Percentiles rank a stretch among this genome's conserved stretches.
Conservation (phyloP, 2,888 invertebrate genomes). For the Hermodice carunculata region DNA sequence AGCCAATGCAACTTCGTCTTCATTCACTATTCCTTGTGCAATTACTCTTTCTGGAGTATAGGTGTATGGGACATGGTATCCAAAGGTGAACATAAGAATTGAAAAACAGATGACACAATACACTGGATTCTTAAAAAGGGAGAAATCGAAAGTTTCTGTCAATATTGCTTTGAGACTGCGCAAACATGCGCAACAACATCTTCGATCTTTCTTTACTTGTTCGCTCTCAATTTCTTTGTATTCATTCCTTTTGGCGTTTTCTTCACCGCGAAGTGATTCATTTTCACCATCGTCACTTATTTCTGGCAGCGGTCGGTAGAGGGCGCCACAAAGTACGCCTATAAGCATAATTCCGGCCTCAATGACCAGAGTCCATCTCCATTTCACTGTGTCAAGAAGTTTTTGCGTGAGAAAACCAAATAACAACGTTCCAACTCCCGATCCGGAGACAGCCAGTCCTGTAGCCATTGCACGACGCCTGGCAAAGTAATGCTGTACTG, state of each 20-base stretch:
- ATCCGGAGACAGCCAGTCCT: conserved; percentile 37
- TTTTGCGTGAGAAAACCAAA: conserved; percentile 27
- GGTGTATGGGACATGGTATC: conserved; percentile 40
- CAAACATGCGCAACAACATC: too few relatives aligned
- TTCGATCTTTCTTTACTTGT: not conserved
- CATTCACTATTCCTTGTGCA: conserved; percentile 9
- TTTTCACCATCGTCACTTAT: not conserved
- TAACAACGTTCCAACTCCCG: conserved; percentile 29
- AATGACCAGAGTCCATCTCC: conserved; percentile 25
- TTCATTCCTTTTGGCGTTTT: not conserved
- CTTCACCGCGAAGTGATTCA: too few relatives aligned
- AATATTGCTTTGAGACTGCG: too few relatives aligned
- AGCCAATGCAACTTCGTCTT: conserved; percentile 1
- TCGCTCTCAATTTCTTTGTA: conserved; percentile 8
- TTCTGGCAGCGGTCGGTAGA: conserved; percentile 22
- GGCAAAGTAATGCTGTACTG: conserved; percentile 70
- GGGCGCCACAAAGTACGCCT: conserved; percentile 13
- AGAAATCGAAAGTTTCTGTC: conserved; percentile 15
- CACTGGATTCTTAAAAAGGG: conserved; percentile 20
- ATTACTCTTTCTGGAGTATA: conserved; percentile 32
- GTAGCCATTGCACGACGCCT: conserved; percentile 34
- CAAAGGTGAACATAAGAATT: conserved; percentile 30
- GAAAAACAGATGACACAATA: conserved; percentile 21
- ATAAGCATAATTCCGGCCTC: conserved; percentile 15
- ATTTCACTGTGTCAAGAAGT: conserved; percentile 9